Evolutionary conservation across 2,888 invertebrate genomes (phyloP), one percentile per base, ranked within the genome.

Genomic region (Coelopa pilipes): DNA sequence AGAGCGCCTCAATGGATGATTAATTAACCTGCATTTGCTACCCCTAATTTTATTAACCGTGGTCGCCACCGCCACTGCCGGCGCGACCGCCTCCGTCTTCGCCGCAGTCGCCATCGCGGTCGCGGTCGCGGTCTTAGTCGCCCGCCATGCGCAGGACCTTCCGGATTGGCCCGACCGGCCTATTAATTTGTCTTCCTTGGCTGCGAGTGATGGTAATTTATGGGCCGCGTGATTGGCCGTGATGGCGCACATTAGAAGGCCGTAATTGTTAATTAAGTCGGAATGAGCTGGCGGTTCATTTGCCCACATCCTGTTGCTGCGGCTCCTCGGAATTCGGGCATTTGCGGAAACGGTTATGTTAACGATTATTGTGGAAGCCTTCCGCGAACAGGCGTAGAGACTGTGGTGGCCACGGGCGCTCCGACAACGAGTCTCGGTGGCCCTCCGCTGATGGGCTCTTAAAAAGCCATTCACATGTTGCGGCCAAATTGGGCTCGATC

Each of bases 1-100:
- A n/a, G 19, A n/a, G 17, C 17, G 57, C 47, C 19, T 24, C 50
- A 12, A 70, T 34, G 75, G 70, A 75, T 80, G 80, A 80, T 80
- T 79, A 79, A 80, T 80, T 80, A 73, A 34, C 75, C 68, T 69
- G 78, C 77, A 78, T 76, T 76, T 78, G 76, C 78, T 78, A 78
- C 76, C 78, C 78, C 72, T 78, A 78, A 79, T 79, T 78, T 76
- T 77, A 77, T 79, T 76, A 76, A 76, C 74, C 70, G 72, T 62
- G 57, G 17, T 57, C 11, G 34, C 63, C 62, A 65, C 62, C 53
- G 66, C 49, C 57, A 50, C 34, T n/a, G n/a, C n/a, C 50, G 59
- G 15, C 70, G 72, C 53, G 57, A 11, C 45, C 11, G 34, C 63
- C 62, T 57, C 62, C 53, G 66, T 45, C 57, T 46, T 7, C 45